Evolutionary conservation across 2,888 invertebrate species (phyloP).

Genomic region (Stictocephala bisonia): DNA sequence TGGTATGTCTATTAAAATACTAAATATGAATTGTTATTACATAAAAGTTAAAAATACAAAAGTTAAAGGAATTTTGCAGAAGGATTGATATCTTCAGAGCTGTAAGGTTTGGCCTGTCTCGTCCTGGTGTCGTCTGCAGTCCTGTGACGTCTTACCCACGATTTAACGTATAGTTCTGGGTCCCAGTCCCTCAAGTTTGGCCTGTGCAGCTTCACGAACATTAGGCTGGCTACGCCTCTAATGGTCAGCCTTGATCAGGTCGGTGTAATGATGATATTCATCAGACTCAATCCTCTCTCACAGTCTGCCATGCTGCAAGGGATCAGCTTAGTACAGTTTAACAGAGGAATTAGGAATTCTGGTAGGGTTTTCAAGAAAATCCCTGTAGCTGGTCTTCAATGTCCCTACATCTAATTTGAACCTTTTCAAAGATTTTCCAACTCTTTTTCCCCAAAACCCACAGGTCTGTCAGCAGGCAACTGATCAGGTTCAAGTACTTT

Average conservation of each 20-base stretch:
- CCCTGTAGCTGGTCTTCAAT: not conserved
- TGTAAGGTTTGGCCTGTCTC: slow-evolving; percentile 20
- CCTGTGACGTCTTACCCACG: slow-evolving; percentile 14
- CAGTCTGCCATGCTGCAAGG: slow-evolving; percentile 36
- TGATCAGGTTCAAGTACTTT: not conserved
- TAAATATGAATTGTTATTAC: no score
- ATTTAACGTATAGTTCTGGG: slow-evolving; percentile 37
- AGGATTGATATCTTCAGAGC: no score
- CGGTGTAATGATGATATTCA: slow-evolving; percentile 45
- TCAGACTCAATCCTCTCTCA: slow-evolving; percentile 44
- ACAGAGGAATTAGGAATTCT: not conserved
- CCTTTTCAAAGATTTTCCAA: not conserved
- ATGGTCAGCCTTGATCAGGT: slow-evolving; percentile 22
- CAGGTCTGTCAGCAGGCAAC: not conserved
- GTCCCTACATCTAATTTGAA: not conserved
- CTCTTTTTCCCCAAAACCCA: slow-evolving; percentile 10
- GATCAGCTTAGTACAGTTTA: slow-evolving; percentile 21
- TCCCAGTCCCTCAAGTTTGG: slow-evolving; percentile 32
- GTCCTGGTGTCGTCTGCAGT: slow-evolving; percentile 29
- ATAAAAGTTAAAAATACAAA: no score
- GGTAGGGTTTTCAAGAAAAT: not conserved
- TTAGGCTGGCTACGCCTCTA: not conserved
- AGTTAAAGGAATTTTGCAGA: no score
- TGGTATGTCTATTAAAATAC: no score
- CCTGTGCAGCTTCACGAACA: slow-evolving; percentile 32